These are phyloP conservation scores for Xestia rhomboidea DNA, from an alignment of 2,888 invertebrate species.

Conservation along the genomic window DNA sequence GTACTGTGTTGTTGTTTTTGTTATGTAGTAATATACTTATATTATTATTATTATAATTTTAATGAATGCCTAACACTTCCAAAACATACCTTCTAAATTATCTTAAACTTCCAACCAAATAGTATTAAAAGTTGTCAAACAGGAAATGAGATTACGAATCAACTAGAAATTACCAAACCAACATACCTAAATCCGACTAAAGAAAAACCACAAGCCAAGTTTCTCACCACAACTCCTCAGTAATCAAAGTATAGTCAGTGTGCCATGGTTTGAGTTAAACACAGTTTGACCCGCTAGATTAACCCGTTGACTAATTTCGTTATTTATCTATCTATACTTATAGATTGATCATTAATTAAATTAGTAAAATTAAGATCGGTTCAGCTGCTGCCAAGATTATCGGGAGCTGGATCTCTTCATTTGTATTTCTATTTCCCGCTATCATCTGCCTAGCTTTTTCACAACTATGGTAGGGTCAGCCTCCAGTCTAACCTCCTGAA, in stretches of 20 bases:
- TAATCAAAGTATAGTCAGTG: slow-evolving; percentile 24
- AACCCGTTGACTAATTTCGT: not conserved
- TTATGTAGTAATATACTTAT: too few species aligned
- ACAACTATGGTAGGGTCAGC: not conserved
- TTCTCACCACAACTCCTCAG: slow-evolving; percentile 12
- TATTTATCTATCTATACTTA: not conserved
- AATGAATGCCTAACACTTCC: not conserved
- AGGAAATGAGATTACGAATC: not conserved
- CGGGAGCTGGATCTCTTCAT: not conserved
- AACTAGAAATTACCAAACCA: not conserved
- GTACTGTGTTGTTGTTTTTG: too few species aligned
- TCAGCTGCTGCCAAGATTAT: not conserved
- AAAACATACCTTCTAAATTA: not conserved
- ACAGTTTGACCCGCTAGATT: not conserved
- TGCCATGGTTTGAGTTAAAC: not conserved
- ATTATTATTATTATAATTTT: too few species aligned
- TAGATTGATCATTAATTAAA: not conserved
- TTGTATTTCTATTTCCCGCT: not conserved
- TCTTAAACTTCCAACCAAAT: not conserved
- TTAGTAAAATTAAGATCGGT: not conserved
- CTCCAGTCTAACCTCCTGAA: not conserved
- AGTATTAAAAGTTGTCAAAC: not conserved
- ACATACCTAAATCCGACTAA: slow-evolving; percentile 10
- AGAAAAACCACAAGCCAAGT: slow-evolving; percentile 21
- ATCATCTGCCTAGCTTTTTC: not conserved